Conservation (phyloP, 2,888 invertebrate genomes). For the Incurvaria masculella region DNA sequence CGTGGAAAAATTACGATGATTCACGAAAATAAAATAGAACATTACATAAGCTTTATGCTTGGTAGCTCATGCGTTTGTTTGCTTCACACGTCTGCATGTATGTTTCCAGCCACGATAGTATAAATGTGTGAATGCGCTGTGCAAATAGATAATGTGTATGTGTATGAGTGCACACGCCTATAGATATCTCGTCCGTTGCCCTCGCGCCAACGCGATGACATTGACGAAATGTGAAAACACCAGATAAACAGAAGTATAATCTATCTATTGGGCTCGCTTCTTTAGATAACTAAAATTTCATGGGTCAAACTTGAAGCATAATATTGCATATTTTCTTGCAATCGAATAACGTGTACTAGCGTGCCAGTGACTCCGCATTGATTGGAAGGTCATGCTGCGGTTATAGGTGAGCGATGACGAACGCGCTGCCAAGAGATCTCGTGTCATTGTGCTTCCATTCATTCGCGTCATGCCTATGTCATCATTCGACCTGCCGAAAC, state of each 20-base stretch:
- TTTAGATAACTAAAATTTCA: too few species aligned
- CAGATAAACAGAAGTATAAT: neutral
- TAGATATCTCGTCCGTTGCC: slow-evolving; percentile 51
- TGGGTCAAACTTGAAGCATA: too few species aligned
- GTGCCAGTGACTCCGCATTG: too few species aligned
- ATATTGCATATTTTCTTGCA: too few species aligned
- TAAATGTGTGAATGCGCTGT: neutral
- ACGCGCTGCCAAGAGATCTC: too few species aligned
- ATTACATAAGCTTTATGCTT: neutral
- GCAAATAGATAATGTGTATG: slow-evolving; percentile 13
- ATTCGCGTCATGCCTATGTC: too few species aligned
- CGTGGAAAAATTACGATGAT: too few species aligned
- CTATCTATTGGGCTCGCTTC: neutral
- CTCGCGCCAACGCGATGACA: slow-evolving; percentile 51
- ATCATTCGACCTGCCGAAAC: too few species aligned
- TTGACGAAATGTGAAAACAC: slow-evolving; percentile 28
- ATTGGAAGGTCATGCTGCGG: too few species aligned
- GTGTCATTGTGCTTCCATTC: too few species aligned
- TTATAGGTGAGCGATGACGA: too few species aligned
- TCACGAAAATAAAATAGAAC: neutral
- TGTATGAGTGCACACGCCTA: slow-evolving; percentile 27
- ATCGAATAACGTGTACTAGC: too few species aligned
- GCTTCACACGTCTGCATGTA: neutral
- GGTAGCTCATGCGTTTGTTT: neutral
- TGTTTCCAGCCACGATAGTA: neutral